phyloP scores from a whole-genome alignment of 37 sponge, comb jelly and placozoan genomes.

The Theonella swinhoei region DNA sequence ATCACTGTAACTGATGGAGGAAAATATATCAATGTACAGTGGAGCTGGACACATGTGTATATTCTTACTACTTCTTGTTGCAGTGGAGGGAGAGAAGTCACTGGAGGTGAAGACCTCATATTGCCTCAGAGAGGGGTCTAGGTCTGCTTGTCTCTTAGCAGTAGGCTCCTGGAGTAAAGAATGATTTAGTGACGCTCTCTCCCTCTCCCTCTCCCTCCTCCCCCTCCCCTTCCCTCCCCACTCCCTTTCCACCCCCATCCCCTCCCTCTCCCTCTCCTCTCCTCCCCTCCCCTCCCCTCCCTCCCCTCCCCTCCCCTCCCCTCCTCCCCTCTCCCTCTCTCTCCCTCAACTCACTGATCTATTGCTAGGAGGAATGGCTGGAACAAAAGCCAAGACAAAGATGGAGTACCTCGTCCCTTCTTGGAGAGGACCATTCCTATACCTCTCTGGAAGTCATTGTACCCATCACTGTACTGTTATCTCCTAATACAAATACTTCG shows the following conservation, averaged over 20 bases:
- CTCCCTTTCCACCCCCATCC: too few relatives aligned
- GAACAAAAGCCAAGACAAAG: slow-evolving; percentile 38
- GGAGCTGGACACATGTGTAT: background rate
- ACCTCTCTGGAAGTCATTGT: background rate
- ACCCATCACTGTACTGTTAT: background rate
- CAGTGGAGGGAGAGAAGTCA: background rate
- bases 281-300: background rate
- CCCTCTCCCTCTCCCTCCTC: background rate
- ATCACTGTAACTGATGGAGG: too few relatives aligned
- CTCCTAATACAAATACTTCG: slow-evolving; percentile 23
- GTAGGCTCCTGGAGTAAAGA: background rate
- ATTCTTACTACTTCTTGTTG: background rate
- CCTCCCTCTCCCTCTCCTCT: background rate
- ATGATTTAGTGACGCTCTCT: background rate
- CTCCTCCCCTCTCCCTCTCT: background rate
- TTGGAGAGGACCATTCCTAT: slow-evolving; percentile 21
- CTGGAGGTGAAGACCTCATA: background rate
- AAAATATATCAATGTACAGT: too few relatives aligned
- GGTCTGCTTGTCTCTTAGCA: background rate
- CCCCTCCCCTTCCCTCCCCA: background rate
- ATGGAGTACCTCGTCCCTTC: slow-evolving; percentile 8
- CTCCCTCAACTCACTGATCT: background rate
- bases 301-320: background rate
- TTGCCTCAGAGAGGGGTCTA: background rate
- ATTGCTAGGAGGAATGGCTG: background rate